These are phyloP conservation scores for Phallusia fumigata DNA, from an alignment of 23 tunicate species.

Conservation along the genomic window DNA sequence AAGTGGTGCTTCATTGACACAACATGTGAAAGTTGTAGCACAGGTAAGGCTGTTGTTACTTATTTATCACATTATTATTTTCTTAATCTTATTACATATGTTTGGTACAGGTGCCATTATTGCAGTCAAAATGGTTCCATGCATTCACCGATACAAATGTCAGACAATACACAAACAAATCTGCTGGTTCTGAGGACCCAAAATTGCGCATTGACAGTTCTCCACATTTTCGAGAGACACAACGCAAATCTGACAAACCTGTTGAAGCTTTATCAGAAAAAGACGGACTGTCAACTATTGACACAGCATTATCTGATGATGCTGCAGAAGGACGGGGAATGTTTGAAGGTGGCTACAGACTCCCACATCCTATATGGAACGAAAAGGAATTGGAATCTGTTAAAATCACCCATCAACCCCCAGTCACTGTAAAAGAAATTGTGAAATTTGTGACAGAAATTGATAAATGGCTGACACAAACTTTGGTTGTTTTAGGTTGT, in stretches of 20 bases:
- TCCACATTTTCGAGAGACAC: neutral
- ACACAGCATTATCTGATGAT: constrained; percentile 17
- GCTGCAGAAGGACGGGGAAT: constrained; percentile 66
- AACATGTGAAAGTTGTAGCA: neutral
- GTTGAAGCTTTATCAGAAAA: neutral
- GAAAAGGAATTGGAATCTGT: constrained; percentile 72
- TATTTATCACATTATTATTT: neutral
- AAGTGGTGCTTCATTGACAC: neutral
- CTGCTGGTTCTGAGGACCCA: neutral
- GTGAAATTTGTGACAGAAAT: neutral
- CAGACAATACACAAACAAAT: neutral
- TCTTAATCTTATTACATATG: neutral
- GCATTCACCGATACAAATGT: neutral
- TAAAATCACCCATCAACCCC: constrained; percentile 62
- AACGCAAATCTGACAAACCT: neutral
- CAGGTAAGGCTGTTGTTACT: neutral
- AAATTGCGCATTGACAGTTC: neutral
- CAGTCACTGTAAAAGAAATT: constrained; percentile 41
- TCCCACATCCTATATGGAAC: constrained; percentile 89
- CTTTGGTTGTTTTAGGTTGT: constrained; percentile 37
- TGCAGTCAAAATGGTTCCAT: neutral
- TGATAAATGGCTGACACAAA: no score
- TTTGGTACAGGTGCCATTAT: neutral
- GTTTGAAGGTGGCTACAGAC: constrained; percentile 86
- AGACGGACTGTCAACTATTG: neutral